Percentiles rank a stretch among this genome's conserved stretches.
phyloP scores from a whole-genome alignment of 2,797 vertebrate genomes.

The Anas georgica region DNA sequence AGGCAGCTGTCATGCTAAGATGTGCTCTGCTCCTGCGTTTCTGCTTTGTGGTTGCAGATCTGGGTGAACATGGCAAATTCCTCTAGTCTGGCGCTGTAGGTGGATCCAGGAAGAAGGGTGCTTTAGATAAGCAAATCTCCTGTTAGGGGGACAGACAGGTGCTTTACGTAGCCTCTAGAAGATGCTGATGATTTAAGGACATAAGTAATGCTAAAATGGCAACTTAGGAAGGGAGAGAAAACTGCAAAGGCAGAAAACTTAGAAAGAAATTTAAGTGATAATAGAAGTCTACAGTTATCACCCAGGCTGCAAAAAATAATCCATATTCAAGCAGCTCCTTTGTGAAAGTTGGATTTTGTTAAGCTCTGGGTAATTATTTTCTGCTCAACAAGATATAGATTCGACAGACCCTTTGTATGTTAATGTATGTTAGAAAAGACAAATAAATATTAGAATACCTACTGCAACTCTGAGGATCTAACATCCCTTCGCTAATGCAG shows the following conservation, averaged over 20 bases:
- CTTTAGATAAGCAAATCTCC: neutral
- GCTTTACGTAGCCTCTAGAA: neutral
- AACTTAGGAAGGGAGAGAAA: neutral
- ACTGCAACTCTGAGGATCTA: neutral
- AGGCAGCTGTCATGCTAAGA: neutral
- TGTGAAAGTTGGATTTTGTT: conserved; percentile 33
- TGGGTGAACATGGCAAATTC: neutral
- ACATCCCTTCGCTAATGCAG: neutral
- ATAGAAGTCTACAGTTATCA: conserved; percentile 37
- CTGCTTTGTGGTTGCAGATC: neutral
- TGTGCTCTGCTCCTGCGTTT: neutral
- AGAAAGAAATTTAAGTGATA: neutral
- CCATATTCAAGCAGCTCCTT: conserved; percentile 41
- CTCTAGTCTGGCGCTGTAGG: neutral
- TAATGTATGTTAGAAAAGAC: neutral
- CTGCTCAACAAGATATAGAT: conserved; percentile 29
- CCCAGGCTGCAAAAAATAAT: conserved; percentile 29
- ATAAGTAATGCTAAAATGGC: neutral
- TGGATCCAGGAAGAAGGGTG: neutral
- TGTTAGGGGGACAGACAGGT: neutral
- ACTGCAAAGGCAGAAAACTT: conserved; percentile 13
- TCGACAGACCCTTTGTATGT: conserved; percentile 30
- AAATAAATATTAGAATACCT: conserved; percentile 35
- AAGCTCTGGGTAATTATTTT: conserved; percentile 48
- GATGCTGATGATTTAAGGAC: neutral